These are phyloP conservation scores for Stichodactyla helianthus DNA, from an alignment of 64 coral and sea anemone genomes.

Conservation along the genomic window DNA sequence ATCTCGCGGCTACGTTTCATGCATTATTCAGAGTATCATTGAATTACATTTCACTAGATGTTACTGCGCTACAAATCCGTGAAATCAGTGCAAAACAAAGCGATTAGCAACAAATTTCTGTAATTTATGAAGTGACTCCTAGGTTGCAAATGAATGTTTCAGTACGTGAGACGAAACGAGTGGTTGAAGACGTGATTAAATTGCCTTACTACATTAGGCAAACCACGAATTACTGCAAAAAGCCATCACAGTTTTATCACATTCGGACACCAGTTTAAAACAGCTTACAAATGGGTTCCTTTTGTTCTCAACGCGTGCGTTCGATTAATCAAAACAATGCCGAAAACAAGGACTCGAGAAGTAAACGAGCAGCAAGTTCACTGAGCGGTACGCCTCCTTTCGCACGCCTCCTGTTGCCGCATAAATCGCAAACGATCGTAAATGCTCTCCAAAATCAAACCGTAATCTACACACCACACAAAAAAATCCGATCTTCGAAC, in stretches of 20 bases:
- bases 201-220: background rate
- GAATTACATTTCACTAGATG: background rate
- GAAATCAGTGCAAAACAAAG: constrained; percentile 7
- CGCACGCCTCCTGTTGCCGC: background rate
- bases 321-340: background rate
- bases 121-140: background rate
- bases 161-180: background rate
- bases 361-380: background rate
- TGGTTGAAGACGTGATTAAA: background rate
- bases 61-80: background rate
- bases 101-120: background rate
- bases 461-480: background rate
- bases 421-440: background rate
- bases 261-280: background rate
- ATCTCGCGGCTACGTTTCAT: constrained; percentile 86
- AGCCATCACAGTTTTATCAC: background rate
- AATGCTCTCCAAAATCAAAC: background rate
- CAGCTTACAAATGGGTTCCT: constrained; percentile 15
- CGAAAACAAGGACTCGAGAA: background rate
- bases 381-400: background rate
- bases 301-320: constrained; percentile 11
- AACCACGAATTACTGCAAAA: background rate
- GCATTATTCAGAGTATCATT: constrained; percentile 79
- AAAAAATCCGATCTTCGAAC: background rate
- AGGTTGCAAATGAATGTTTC: background rate